Conservation (phyloP, 2,888 invertebrate genomes). For the Acronicta aceris region DNA sequence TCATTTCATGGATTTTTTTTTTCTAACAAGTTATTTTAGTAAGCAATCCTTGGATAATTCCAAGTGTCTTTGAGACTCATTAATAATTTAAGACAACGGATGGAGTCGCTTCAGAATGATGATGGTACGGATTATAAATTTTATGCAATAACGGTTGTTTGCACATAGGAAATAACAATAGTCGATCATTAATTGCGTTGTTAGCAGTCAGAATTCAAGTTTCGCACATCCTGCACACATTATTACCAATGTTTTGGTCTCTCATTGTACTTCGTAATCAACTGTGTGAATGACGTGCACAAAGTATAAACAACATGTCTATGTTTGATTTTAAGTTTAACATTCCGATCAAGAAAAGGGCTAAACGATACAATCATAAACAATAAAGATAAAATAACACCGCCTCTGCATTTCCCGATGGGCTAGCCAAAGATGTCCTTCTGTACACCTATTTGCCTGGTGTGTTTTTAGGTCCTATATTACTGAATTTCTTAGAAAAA, state of each 20-base stretch:
- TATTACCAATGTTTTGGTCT: conserved; percentile 15
- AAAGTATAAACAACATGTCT: conserved; percentile 21
- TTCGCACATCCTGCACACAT: conserved; percentile 4
- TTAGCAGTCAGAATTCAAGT: background rate
- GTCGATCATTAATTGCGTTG: background rate
- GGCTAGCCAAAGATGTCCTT: too few species aligned
- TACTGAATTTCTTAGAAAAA: too few species aligned
- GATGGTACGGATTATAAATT: background rate
- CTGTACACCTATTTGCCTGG: too few species aligned
- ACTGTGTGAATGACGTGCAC: conserved; percentile 15
- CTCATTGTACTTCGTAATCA: conserved; percentile 24
- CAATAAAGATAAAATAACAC: background rate
- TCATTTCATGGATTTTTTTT: too few species aligned
- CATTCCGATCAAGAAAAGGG: conserved; percentile 5
- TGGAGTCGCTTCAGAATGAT: background rate
- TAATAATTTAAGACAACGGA: too few species aligned
- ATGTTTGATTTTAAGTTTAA: conserved; percentile 34
- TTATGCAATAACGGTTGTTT: background rate
- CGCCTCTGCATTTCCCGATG: too few species aligned
- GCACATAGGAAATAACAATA: background rate
- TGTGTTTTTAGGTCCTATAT: too few species aligned
- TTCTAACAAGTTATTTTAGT: too few species aligned
- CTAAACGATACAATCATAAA: background rate
- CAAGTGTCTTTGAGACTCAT: too few species aligned
- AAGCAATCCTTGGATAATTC: too few species aligned